Base-by-base conservation (phyloP, 2,888 invertebrate species). In the Holacanthella duospinosa region DNA sequence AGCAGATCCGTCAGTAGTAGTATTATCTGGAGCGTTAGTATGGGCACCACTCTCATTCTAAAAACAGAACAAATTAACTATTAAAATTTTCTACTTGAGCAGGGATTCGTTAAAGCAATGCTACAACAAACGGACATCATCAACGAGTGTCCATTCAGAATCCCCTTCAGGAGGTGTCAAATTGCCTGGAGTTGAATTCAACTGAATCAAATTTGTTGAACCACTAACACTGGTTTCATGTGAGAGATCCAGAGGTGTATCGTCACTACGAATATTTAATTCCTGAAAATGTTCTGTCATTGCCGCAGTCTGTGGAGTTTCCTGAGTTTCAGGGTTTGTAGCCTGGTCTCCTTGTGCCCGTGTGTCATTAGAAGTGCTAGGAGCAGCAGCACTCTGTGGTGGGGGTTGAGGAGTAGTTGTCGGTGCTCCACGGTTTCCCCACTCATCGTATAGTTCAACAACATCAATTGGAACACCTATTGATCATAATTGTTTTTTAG, bases 401-500 rank as follows among this genome's bases (percentile, higher is more conserved):
- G 25, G 29, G 12, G 58, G n/a, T 9, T 4, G 6, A 12, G 1
- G 29, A 21, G 62, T 43, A 44, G 29, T 29, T 2, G 61, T 43
- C 12, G 64, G 66, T 57, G 63, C 60, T 27, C 67, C 64, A 48
- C 64, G 64, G 55, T 69, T 71, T 25, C 70, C 70, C 62, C 63
- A 67, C 43, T 70, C 65, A 61, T 72, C 70, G 43, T 70, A 72
- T 19, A 72, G 61, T 21, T 69, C 69, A 0, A 72, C 70, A 25
- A 72, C 72, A 61, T 72, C 72, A 64, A 72, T 69, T 36, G 72
- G 72, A 27, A 72, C 62, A 54, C 71, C 71, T 71, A 59, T 4
- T 29, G 29, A 57, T n/a, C n/a, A n/a, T n/a, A n/a, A n/a, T n/a
- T n/a, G 21, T 54, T 9, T 54, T 21, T 9, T 54, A 54, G 9